Evolutionary conservation across 2,113 vertebrate genomes (phyloP), one percentile per base, ranked within the genome.

Genomic region (Globicephala melas): DNA sequence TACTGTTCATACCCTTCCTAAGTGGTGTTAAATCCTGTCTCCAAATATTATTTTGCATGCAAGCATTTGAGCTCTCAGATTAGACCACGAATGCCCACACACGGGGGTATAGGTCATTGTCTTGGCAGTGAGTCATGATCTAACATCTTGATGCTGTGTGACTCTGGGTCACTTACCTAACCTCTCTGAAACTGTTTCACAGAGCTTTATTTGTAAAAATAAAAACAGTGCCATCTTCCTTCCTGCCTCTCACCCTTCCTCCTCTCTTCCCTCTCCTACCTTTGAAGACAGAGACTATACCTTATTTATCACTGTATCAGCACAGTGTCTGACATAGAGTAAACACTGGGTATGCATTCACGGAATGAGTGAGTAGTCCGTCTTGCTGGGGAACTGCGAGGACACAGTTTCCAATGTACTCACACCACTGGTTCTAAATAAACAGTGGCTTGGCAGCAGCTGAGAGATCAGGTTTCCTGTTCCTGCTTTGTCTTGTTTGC

Each of bases 281-380:
- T 94, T 70, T 23, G 77, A 36, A 47, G 33, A 47, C 73, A 71
- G 38, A 68, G 44, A 21, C 50, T 1, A 12, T 23, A 6, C 36
- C 55, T 79, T 77, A 67, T 77, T 71, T 73, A 44, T 68, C 36
- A 36, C 38, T 2, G 67, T 5, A 33, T 25, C 50, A 44, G 71
- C 23, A 18, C 53, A 47, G 80, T 2, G 44, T 50, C 62, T 44
- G 44, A 85, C 67, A 38, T 8, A 31, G 31, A 62, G 55, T 2
- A 20, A 33, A 60, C 28, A 18, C 23, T 0, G 15, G 58, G 41
- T 17, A 1, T 1, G 6, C 20, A 0, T 87, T 31, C 18, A 50
- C 23, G 0, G 1, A 60, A 53, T 71, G 73, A 89, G 44, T 28
- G 74, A 44, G 44, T 4, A 15, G 15, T 13, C 3, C 0, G 0